Evolutionary conservation across 2,888 invertebrate genomes (phyloP), one percentile per base, ranked within the genome.

Genomic region (Hipparchia sbordonii): DNA sequence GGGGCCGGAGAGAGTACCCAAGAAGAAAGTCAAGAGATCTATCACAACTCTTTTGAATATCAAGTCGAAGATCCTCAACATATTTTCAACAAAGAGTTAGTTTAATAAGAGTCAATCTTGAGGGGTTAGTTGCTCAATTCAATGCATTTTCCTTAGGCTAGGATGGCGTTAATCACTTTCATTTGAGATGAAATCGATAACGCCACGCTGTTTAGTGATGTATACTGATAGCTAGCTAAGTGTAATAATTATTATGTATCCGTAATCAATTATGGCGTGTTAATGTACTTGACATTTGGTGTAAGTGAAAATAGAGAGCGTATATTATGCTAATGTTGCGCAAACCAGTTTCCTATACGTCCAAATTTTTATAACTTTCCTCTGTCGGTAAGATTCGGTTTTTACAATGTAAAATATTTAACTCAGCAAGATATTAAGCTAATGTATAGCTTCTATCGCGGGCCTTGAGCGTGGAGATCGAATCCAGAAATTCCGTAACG

Each of bases 11-110:
- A 83, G 81, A 10, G 78, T 81, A n/a, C 87, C 89, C 0, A 93
- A 92, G 86, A 93, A 92, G 84, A 93, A 93, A 79, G 93, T 87
- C 5, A 93, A 93, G 85, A 86, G 93, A 68, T 93, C 93, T 2
- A 90, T 93, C 78, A 93, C 93, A 1, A 92, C 93, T 0, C 82
- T 93, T 6, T 79, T 93, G 57, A 93, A 89, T 78, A 93, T 93
- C 78, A 93, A 93, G 81, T 89, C 93, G 0, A 93, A 93, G 74
- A 89, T 93, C 82, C 83, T 93, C 67, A 93, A 93, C 79, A 93
- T 93, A 71, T 93, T 93, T 80, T 81, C 89, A 56, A 85, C 89
- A 5, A 93, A 93, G 79, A 89, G 91, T 85, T 93, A 92, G 56
- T 69, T 73, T 73, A 7, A 48, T 51, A 63, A 6, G 62, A 60